phyloP scores from a whole-genome alignment of 2,888 invertebrate species.

The Cabera pusaria region DNA sequence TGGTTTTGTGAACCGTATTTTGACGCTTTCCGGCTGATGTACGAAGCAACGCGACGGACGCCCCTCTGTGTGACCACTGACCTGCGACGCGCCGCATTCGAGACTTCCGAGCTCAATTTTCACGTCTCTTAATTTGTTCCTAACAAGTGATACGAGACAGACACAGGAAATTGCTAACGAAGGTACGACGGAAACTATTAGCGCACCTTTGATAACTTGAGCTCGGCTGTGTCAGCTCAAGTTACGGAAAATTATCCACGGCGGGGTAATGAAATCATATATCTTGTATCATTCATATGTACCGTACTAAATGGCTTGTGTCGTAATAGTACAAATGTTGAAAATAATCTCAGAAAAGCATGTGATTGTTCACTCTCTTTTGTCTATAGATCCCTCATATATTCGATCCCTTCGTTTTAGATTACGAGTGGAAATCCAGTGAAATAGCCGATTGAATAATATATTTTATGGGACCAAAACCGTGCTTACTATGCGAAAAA shows the following conservation, averaged over 20 bases:
- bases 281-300: too few relatives aligned
- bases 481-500: constrained; percentile 74
- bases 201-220: constrained; percentile 29
- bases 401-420: constrained; percentile 68
- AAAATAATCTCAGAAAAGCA: constrained; percentile 26
- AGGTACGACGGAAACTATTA: constrained; percentile 35
- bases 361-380: constrained; percentile 47
- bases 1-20: constrained; percentile 68
- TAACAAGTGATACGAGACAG: constrained; percentile 30
- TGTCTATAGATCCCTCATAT: constrained; percentile 62
- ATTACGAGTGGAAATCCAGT: constrained; percentile 65
- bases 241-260: constrained; percentile 17
- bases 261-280: neutral
- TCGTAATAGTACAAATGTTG: too few relatives aligned
- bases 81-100: constrained; percentile 34
- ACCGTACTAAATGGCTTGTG: too few relatives aligned
- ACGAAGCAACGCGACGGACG: constrained; percentile 45
- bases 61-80: constrained; percentile 40
- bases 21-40: constrained; percentile 62
- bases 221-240: constrained; percentile 16
- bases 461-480: constrained; percentile 75
- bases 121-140: constrained; percentile 34
- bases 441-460: constrained; percentile 78
- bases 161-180: constrained; percentile 38
- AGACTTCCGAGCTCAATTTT: constrained; percentile 34